These are phyloP conservation scores for Rambutsinella grinnellia DNA, from an alignment of 2,888 invertebrate species.

Conservation along the genomic window DNA sequence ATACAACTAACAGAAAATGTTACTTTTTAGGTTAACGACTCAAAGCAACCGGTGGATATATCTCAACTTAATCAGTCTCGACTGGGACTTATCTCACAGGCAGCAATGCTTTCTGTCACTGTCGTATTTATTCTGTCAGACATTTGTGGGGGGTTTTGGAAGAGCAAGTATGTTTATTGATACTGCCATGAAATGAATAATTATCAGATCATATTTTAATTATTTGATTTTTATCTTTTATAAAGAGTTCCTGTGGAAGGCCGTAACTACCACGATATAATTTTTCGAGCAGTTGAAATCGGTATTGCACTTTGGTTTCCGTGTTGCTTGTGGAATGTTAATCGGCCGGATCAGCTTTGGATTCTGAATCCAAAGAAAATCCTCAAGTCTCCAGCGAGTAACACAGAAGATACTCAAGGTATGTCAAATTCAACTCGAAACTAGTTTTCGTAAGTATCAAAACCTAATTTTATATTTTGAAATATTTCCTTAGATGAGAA, in stretches of 20 bases:
- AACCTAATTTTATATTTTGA: slow-evolving; percentile 4
- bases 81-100: slow-evolving; percentile 89
- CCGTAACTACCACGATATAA: slow-evolving; percentile 92
- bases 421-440: no score
- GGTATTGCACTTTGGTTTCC: slow-evolving; percentile 96
- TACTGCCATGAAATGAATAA: no score
- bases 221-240: slow-evolving; percentile 54
- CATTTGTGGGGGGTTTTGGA: slow-evolving; percentile 93
- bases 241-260: slow-evolving; percentile 91
- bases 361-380: slow-evolving; percentile 91
- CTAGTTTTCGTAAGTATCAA: no score
- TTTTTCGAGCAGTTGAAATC: slow-evolving; percentile 91
- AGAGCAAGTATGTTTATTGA: slow-evolving; percentile 80
- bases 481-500: slow-evolving; percentile 60
- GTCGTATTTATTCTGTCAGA: slow-evolving; percentile 92
- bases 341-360: slow-evolving; percentile 91
- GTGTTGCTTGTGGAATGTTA: slow-evolving; percentile 95
- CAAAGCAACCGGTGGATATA: slow-evolving; percentile 73
- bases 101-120: slow-evolving; percentile 89
- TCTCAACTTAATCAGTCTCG: slow-evolving; percentile 93
- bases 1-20: background rate
- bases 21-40: slow-evolving; percentile 62
- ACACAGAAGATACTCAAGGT: slow-evolving; percentile 55
- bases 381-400: slow-evolving; percentile 69
- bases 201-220: no score